A percentile compares a stretch with the other conserved stretches of the same genome.
These are phyloP conservation scores for Cecropterus lyciades DNA, from an alignment of 1,140 invertebrate species.

Conservation along the genomic window DNA sequence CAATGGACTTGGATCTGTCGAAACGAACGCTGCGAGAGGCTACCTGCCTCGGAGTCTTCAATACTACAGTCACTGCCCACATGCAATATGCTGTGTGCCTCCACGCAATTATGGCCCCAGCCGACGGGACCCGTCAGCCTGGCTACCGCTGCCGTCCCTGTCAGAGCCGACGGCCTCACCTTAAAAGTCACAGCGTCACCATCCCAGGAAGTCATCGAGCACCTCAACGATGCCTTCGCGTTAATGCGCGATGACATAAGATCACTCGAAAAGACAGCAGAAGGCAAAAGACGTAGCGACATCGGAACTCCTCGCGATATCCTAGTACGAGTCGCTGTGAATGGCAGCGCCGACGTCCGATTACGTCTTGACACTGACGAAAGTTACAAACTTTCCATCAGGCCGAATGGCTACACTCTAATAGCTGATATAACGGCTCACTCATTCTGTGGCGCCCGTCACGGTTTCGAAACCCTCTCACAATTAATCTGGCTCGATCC, in stretches of 20 bases:
- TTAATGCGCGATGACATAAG: slow-evolving; percentile 65
- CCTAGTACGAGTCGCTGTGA: slow-evolving; percentile 82
- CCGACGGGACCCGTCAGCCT: slow-evolving; percentile 84
- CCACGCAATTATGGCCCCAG: slow-evolving; percentile 85
- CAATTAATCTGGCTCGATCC: slow-evolving; percentile 91
- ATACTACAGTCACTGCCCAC: slow-evolving; percentile 78
- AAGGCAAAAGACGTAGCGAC: slow-evolving; percentile 76
- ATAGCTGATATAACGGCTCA: slow-evolving; percentile 87
- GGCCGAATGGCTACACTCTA: slow-evolving; percentile 81
- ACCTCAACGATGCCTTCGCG: slow-evolving; percentile 68
- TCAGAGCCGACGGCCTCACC: slow-evolving; percentile 51
- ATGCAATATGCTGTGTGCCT: slow-evolving; percentile 85
- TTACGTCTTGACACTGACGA: slow-evolving; percentile 90
- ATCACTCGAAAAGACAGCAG: slow-evolving; percentile 49
- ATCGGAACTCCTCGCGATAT: slow-evolving; percentile 62
- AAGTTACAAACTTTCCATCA: slow-evolving; percentile 88
- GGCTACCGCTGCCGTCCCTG: slow-evolving; percentile 74
- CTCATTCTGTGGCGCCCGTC: slow-evolving; percentile 91
- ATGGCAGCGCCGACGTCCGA: slow-evolving; percentile 80
- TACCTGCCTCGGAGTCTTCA: slow-evolving; percentile 60
- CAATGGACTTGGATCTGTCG: slow-evolving; percentile 85
- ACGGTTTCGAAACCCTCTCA: slow-evolving; percentile 91
- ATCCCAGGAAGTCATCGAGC: slow-evolving; percentile 58
- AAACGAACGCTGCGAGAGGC: slow-evolving; percentile 81
- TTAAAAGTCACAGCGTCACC: slow-evolving; percentile 60